Base-by-base conservation (phyloP, 1,140 invertebrate genomes). In the Hycleus phaleratus region DNA sequence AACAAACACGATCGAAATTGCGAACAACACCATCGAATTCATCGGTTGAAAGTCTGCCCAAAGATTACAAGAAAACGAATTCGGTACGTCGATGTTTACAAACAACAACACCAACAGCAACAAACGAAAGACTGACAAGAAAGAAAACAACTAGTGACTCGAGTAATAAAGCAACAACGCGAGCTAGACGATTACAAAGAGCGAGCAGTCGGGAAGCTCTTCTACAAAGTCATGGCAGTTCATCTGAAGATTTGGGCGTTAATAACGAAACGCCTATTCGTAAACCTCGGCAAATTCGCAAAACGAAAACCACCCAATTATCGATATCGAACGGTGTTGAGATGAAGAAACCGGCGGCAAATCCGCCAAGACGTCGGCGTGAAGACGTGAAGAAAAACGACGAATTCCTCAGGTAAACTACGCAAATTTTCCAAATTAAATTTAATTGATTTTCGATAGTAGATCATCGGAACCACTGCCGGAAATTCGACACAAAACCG, bases 181-280 rank as follows among this genome's bases (percentile, higher is more conserved):
- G 72, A 64, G 75, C 75, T 9, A 66, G 77, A 56, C 61, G 77
- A 44, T 62, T 79, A 9, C 77, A 79, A 59, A 64, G 76, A 48
- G 77, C 77, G 5, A 77, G 67, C 56, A 77, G 75, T 61, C 70
- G 77, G 55, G 77, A 79, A 60, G 72, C 75, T 7, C 59, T 76
- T 26, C 60, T 75, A 4, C 71, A 75, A 49, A 71, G 72, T 3
- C 73, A 75, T 44, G 74, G 74, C 11, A 77, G 76, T 68, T 78
- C 77, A 9, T 79, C 77, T 1, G 77, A 79, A 65, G 77, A 78
- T 64, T 57, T 78, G 10, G 60, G 70, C 5, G 62, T 66, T 3
- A 71, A 71, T 38, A 57, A 68, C 4, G 74, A 75, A 60, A 59
- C 62, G 6, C 68, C 68, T 25, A 52, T 57, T 49, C 64, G 71